phyloP scores from a whole-genome alignment of 1,140 invertebrate genomes.

The Pollicipes pollicipes region DNA sequence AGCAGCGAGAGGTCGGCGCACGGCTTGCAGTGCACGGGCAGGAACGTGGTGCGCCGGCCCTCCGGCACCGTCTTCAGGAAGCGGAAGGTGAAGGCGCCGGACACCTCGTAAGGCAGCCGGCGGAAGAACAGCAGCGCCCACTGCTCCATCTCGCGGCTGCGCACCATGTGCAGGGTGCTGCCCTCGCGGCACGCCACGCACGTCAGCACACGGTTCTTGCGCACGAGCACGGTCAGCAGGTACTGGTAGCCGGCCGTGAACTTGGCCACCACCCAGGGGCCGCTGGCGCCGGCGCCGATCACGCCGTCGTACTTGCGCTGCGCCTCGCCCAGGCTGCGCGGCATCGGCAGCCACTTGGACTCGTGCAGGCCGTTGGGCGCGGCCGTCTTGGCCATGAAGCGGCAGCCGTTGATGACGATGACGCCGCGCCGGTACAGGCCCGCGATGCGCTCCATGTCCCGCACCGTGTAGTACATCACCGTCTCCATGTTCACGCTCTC shows the following conservation, averaged over 20 bases:
- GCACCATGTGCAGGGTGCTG: neutral
- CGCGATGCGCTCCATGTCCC: neutral
- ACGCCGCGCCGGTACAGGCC: constrained; percentile 1
- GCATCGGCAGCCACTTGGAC: constrained; percentile 5
- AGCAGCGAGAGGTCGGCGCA: neutral
- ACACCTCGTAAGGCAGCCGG: neutral
- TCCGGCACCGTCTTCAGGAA: constrained; percentile 4
- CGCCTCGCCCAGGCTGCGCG: neutral
- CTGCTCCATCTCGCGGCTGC: constrained; percentile 1
- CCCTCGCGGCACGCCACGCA: constrained; percentile 3
- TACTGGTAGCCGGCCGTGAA: constrained; percentile 2
- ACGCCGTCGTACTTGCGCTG: neutral
- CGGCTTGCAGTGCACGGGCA: neutral
- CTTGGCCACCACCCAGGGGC: constrained; percentile 1
- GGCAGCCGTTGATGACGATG: constrained; percentile 4
- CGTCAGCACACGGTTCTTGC: neutral
- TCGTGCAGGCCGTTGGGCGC: neutral
- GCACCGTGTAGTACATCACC: neutral
- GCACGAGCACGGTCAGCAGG: neutral
- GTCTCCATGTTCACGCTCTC: constrained; percentile 5
- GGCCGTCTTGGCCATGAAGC: constrained; percentile 5
- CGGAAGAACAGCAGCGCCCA: constrained; percentile 4
- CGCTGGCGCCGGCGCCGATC: neutral
- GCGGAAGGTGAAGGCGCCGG: neutral
- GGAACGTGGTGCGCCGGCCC: constrained; percentile 1